phyloP scores from a whole-genome alignment of 2,888 invertebrate genomes.

The Cryptocephalus moraei region DNA sequence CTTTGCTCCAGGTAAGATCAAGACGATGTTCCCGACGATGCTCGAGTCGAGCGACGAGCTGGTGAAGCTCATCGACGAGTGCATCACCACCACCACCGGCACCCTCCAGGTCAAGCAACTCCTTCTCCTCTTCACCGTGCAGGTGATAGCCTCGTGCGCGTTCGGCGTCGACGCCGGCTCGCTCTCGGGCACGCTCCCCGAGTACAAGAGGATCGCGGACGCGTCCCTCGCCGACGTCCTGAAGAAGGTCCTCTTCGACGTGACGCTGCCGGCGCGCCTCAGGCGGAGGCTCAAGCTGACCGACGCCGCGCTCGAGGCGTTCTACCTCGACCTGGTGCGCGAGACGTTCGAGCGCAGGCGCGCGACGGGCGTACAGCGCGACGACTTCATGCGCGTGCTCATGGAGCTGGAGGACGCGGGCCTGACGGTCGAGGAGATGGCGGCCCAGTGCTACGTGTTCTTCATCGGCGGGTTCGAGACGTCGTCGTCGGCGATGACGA shows the following conservation, averaged over 20 bases:
- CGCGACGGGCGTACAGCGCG: slow-evolving; percentile 28
- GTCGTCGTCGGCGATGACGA: slow-evolving; percentile 10
- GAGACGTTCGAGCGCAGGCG: slow-evolving; percentile 31
- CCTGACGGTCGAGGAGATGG: slow-evolving; percentile 31
- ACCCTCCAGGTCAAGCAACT: neutral
- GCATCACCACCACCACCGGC: neutral
- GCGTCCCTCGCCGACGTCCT: neutral
- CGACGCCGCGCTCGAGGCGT: slow-evolving; percentile 25
- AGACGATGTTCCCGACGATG: neutral
- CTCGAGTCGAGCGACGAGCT: neutral
- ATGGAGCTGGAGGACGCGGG: slow-evolving; percentile 23
- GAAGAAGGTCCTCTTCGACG: neutral
- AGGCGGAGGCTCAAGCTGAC: neutral
- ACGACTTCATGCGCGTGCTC: slow-evolving; percentile 38
- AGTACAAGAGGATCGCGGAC: neutral
- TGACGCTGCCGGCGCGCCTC: neutral
- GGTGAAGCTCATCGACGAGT: neutral
- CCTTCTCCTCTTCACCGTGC: neutral
- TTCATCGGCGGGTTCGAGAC: slow-evolving; percentile 44
- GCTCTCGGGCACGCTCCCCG: neutral
- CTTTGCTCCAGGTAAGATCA: neutral
- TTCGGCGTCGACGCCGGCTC: neutral
- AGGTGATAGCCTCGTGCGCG: neutral
- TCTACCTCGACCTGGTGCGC: slow-evolving; percentile 26
- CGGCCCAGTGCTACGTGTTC: slow-evolving; percentile 45